A percentile compares a stretch with the other conserved stretches of the same genome.
These are phyloP conservation scores for Mythimna loreyi DNA, from an alignment of 2,888 invertebrate species.

Conservation along the genomic window DNA sequence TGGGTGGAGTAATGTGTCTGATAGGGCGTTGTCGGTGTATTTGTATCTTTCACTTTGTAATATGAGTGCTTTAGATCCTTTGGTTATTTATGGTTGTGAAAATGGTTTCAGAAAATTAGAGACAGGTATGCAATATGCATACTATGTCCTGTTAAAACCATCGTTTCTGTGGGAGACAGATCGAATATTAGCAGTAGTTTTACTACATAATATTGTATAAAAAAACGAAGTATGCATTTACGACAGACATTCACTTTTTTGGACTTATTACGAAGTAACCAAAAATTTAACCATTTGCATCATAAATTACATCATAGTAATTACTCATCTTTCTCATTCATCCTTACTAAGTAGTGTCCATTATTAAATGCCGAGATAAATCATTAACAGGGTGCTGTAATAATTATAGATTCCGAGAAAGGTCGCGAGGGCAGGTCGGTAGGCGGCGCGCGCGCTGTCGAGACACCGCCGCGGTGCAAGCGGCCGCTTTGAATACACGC, in stretches of 20 bases:
- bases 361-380: constrained; percentile 53
- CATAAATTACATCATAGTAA: constrained; percentile 30
- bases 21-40: background rate
- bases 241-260: background rate
- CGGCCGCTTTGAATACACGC: constrained; percentile 49
- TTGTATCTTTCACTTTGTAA: background rate
- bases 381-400: constrained; percentile 62
- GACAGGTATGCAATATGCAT: too few species aligned
- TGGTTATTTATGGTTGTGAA: background rate
- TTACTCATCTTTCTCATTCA: constrained; percentile 35
- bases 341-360: constrained; percentile 39
- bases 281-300: constrained; percentile 1
- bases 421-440: constrained; percentile 60
- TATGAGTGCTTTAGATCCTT: background rate
- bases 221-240: too few species aligned
- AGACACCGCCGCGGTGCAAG: constrained; percentile 56
- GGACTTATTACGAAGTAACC: background rate
- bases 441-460: constrained; percentile 52
- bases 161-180: background rate
- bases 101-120: background rate
- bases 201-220: too few species aligned
- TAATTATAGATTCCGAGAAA: constrained; percentile 63
- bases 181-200: too few species aligned
- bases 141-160: background rate
- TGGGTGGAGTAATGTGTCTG: background rate